Base-by-base conservation (phyloP, 2,113 vertebrate species). In the Forbesichthys agassizii region DNA sequence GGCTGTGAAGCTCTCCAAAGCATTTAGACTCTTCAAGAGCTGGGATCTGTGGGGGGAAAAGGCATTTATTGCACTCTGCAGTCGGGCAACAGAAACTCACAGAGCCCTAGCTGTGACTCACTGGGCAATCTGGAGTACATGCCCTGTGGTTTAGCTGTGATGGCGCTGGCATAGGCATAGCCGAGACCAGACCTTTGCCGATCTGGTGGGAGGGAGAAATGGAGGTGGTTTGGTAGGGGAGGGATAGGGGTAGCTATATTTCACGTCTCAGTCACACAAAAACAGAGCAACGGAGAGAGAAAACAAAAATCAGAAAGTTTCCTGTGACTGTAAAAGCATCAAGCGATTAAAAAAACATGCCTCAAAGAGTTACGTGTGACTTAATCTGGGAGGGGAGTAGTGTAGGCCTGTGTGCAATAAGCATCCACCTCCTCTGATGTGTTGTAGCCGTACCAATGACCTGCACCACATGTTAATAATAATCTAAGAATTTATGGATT, bases 71-170 rank as follows among this genome's bases (percentile, higher is more conserved):
- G 82, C 75, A 78, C 80, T 27, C 27, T 67, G 61, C 78, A 48
- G 73, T 73, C 71, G 80, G 42, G 76, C 76, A 70, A 65, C 74
- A 68, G 67, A 80, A 77, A 84, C 80, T 86, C 83, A 68, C 79
- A 80, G 76, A 27, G 27, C 27, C 77, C 81, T 69, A 62, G 81
- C 27, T 27, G 27, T 91, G 88, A 92, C 64, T 92, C 88, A 89
- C 82, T 77, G 86, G 79, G 87, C 90, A 90, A 91, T 91, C 89
- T 91, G 89, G 88, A 93, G 89, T 88, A 90, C 86, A 87, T 87
- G 87, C 85, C 88, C 85, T 75, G 78, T 81, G 86, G 89, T 84
- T 80, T 53, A 87, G 86, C 86, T 89, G 89, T 71, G 82, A 90
- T 90, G 74, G 76, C 87, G 55, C 80, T 87, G 87, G 84, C 83